Base-by-base conservation (phyloP, 2,113 vertebrate genomes). In the Pteruthius melanotis region DNA sequence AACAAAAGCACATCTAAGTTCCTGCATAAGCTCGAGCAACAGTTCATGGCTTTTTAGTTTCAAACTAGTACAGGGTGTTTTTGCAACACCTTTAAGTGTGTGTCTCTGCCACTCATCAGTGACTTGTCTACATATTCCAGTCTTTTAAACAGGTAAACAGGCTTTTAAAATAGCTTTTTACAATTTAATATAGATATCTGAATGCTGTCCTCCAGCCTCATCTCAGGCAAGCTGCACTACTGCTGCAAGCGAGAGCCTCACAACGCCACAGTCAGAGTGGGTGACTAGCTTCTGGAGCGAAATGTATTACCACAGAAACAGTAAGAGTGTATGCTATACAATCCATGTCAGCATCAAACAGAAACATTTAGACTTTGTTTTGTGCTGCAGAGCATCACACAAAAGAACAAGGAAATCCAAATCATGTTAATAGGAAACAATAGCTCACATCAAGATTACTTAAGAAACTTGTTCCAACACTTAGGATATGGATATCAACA, bases 301-400 rank as follows among this genome's bases (percentile, higher is more conserved):
- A 17, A 47, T 3, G 10, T 1, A 1, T 2, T 19, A 63, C 22
- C 23, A 74, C 35, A 37, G 18, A 71, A 72, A 42, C 35, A 39
- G 0, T 10, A 44, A 31, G 0, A 39, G 4, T 2, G 12, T 24
- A 49, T 31, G 15, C 35, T 31, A 26, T 3, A 56, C 30, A 37
- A 85, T 40, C 30, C 28, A 7, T 18, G 17, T 30, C n/a, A 79
- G 27, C 27, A 49, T 49, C 47, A 60, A 52, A 70, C 5, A 63
- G 33, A 44, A 87, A 66, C 33, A 71, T 26, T 20, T 18, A 37
- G 21, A 57, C 35, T 81, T 68, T 8, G 1, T 6, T 49, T 16
- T 23, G 6, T 11, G 39, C 19, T 53, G n/a, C 31, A 87, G 20
- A 80, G 26, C 53, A 49, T 40, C 20, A 75, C 37, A n/a, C 11